Evolutionary conservation across 1,140 invertebrate species (phyloP).

Genomic region (Neodiprion pinetum): DNA sequence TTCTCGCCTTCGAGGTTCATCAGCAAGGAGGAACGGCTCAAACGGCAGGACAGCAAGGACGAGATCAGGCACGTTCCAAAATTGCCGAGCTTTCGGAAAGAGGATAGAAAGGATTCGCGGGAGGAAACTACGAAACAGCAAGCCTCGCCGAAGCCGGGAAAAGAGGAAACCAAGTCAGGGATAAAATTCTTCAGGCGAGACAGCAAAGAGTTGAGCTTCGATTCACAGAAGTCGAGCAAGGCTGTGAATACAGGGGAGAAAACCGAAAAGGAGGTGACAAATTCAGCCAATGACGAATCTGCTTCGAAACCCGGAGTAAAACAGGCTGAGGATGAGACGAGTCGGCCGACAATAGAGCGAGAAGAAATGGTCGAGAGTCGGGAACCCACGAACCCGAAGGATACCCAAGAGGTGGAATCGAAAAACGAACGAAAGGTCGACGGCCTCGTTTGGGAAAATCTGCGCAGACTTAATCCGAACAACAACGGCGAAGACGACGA

Average conservation of each 20-base stretch:
- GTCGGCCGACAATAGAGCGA: neutral
- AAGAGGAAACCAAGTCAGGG: constrained; percentile 34
- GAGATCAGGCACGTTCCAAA: constrained; percentile 34
- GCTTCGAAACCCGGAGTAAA: constrained; percentile 22
- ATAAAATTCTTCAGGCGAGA: constrained; percentile 40
- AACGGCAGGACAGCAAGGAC: constrained; percentile 53
- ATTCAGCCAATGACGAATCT: constrained; percentile 17
- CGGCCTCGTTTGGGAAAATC: constrained; percentile 17
- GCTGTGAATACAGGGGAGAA: constrained; percentile 22
- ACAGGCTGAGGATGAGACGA: constrained; percentile 34
- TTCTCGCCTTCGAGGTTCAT: constrained; percentile 39
- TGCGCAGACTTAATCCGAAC: no score
- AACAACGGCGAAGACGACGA: neutral
- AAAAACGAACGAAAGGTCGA: constrained; percentile 11
- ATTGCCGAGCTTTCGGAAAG: neutral
- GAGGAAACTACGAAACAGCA: constrained; percentile 23
- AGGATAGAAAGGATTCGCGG: constrained; percentile 32
- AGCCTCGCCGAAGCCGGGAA: constrained; percentile 12
- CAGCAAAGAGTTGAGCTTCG: constrained; percentile 43
- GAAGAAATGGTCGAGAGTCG: constrained; percentile 26
- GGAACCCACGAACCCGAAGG: constrained; percentile 14
- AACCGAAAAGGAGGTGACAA: neutral
- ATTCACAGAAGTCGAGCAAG: constrained; percentile 35
- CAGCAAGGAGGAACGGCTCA: constrained; percentile 48
- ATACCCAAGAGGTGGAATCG: neutral